Evolutionary conservation across 2,797 vertebrate genomes (phyloP).

Genomic region (Danio jaintianensis): DNA sequence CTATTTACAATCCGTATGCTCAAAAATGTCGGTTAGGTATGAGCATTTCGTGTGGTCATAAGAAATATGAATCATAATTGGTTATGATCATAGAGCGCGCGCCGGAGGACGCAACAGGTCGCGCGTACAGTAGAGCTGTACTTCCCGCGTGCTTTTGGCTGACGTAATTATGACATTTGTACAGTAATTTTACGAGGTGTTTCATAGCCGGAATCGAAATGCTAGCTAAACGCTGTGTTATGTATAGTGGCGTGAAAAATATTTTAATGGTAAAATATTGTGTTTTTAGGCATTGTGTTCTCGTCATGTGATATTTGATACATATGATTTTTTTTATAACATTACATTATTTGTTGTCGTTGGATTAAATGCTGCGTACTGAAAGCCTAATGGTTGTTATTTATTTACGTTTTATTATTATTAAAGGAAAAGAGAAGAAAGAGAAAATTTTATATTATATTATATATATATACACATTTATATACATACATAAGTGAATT

Average conservation of each 20-base stretch:
- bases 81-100: constrained; percentile 82
- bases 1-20: constrained; percentile 23
- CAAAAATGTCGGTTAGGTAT: neutral
- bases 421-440: too few species aligned
- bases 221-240: neutral
- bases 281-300: neutral
- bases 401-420: too few species aligned
- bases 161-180: constrained; percentile 59
- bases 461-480: too few species aligned
- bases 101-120: constrained; percentile 81
- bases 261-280: neutral
- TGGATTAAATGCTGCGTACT: neutral
- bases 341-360: too few species aligned
- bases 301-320: neutral
- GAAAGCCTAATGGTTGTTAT: neutral
- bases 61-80: constrained; percentile 87
- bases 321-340: neutral
- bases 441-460: too few species aligned
- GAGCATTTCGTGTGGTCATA: constrained; percentile 65
- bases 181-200: neutral
- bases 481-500: too few species aligned
- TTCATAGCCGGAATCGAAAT: neutral
- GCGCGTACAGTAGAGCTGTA: constrained; percentile 81
- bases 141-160: constrained; percentile 63
- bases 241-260: neutral